Base-by-base conservation (phyloP, 2,797 vertebrate genomes). In the Pyrocephalus nanus region DNA sequence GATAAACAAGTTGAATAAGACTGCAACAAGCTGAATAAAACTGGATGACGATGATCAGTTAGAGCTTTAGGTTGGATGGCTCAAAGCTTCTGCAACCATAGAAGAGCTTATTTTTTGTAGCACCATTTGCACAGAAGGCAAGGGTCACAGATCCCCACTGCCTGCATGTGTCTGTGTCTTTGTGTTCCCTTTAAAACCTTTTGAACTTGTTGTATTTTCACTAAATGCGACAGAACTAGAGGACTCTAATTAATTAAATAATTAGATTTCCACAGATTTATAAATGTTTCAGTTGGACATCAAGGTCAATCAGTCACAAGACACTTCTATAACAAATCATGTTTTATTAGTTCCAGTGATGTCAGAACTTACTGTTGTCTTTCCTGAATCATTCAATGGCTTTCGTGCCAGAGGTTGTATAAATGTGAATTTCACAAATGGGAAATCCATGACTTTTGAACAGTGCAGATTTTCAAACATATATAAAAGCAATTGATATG, bases 241-340 rank as follows among this genome's bases (percentile, higher is more conserved):
- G 36, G 38, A 72, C 30, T 58, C 42, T 9, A 76, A 92, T 88
- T 92, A 96, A 95, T 92, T 90, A 91, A 96, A 83, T 93, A 95
- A 95, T 94, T 91, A 58, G 65, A 91, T 96, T 95, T 78, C 47
- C 79, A 91, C 82, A 65, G 76, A 75, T 92, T 54, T 90, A 55
- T 65, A n/a, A 83, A 71, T 66, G 62, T 92, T 92, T 84, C 58
- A 40, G 8, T 62, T 62, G 25, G 43, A 36, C 70, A 91, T 65
- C 76, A 84, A 95, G 93, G 95, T 95, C 90, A 88, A 15, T 87
- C 75, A 69, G 69, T 77, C 82, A 88, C 12, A 81, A 60, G 72
- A 25, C 40, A 18, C 38, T 77, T 94, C 54, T 47, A 9, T 74
- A 79, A 62, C 36, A 27, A 90, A 84, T 92, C 38, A 38, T 77